These are phyloP conservation scores for Cydia fagiglandana DNA, from an alignment of 1,140 invertebrate species.

Conservation along the genomic window DNA sequence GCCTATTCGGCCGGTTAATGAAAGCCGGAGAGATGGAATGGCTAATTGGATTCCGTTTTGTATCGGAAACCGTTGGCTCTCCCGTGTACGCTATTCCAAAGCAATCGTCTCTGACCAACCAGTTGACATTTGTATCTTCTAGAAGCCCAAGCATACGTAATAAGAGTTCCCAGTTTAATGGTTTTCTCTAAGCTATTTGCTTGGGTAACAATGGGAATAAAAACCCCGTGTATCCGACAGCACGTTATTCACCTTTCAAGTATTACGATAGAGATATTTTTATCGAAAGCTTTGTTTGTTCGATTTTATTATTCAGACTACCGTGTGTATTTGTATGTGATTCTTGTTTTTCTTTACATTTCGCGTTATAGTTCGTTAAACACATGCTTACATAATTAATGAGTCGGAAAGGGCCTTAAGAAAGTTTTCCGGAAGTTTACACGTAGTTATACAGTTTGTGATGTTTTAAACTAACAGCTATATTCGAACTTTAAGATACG, in stretches of 20 bases:
- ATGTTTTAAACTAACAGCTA: too few relatives aligned
- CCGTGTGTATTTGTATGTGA: neutral
- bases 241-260: constrained; percentile 17
- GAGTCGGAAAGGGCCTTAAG: neutral
- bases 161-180: neutral
- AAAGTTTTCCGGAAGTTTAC: neutral
- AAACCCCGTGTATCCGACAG: constrained; percentile 10
- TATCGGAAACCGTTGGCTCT: constrained; percentile 55
- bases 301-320: constrained; percentile 20
- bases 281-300: constrained; percentile 3
- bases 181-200: neutral
- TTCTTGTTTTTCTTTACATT: neutral
- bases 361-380: neutral
- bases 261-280: constrained; percentile 18
- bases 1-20: constrained; percentile 59
- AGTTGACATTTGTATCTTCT: neutral
- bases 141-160: neutral
- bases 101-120: neutral
- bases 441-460: neutral
- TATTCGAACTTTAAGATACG: too few relatives aligned
- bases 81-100: constrained; percentile 41
- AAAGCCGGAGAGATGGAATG: constrained; percentile 59
- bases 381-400: constrained; percentile 11
- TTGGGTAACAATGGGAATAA: neutral
- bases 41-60: constrained; percentile 71